Percentiles rank a stretch among this genome's conserved stretches.
Conservation (phyloP, 2,113 vertebrate genomes). For the Apaloderma vittatum region DNA sequence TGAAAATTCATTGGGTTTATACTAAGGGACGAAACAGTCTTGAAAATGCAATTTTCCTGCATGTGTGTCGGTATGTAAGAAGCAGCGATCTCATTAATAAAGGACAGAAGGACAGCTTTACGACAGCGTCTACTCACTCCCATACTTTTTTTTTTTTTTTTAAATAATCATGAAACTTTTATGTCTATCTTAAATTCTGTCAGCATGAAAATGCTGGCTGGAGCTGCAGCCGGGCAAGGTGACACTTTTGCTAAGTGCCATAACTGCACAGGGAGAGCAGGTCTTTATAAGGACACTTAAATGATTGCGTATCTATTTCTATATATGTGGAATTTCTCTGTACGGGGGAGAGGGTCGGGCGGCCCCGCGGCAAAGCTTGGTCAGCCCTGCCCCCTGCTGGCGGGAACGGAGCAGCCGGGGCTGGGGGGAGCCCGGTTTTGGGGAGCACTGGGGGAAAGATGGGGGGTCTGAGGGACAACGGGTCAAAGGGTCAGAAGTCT, state of each 20-base stretch:
- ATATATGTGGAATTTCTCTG: too few species aligned
- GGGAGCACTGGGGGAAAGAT: too few species aligned
- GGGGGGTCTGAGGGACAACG: background rate
- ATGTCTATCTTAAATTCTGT: background rate
- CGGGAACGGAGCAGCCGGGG: too few species aligned
- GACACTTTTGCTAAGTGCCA: rapidly evolving
- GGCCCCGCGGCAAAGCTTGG: too few species aligned
- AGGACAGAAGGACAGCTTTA: rapidly evolving
- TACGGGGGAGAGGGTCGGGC: too few species aligned
- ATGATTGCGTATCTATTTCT: too few species aligned
- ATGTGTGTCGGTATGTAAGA: rapidly evolving
- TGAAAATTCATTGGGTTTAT: background rate
- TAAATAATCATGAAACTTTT: background rate
- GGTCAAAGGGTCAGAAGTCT: rapidly evolving
- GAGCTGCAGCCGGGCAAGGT: background rate
- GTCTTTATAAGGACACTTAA: rapidly evolving
- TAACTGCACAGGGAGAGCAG: background rate
- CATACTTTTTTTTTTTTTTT: background rate
- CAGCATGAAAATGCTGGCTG: rapidly evolving
- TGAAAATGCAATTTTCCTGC: background rate
- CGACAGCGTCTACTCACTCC: background rate
- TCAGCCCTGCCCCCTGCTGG: too few species aligned
- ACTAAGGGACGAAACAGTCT: background rate
- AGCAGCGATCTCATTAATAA: background rate
- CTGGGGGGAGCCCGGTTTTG: too few species aligned